Base-by-base conservation (phyloP, 2,888 invertebrate species). In the Chrysotoxum bicinctum region DNA sequence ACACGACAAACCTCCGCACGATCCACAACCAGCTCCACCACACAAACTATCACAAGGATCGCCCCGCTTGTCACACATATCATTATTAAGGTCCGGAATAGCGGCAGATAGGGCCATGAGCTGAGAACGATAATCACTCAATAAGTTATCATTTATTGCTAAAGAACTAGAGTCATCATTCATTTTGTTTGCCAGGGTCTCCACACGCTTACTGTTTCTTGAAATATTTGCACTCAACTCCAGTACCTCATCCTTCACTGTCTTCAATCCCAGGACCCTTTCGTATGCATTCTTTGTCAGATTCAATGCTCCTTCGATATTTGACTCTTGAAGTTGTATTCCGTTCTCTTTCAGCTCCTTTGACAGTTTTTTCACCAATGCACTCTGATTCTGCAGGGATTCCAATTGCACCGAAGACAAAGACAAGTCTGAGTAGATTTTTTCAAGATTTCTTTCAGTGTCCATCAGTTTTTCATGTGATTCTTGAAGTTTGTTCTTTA, bases 281-380 rank as follows among this genome's bases (percentile, higher is more conserved):
- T 94, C 93, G 90, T 94, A 95, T 4, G 95, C 95, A 89, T 97
- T 96, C 40, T 96, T 94, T 0, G 99, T 99, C 52, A 98, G 94
- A 90, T 97, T 98, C 69, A 98, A 93, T 1, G 99, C 99, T 88
- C 98, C 99, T 93, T 98, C 98, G 66, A 98, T 96, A 91, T 99
- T 98, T 4, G 97, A 97, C 93, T 98, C 98, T 92, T 98, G 98
- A 83, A 99, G 93, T 90, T 96, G 95, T 0, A 97, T 98, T 14
- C 98, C 98, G 89, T 98, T 97, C 85, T 95, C 95, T 89, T 96
- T 96, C 74, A 99, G 93, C 64, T 96, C 94, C 73, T 94, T 93
- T 0, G 98, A 97, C 87, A 95, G 94, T 50, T 94, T 92, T 89
- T 94, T 95, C 0, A 96, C 93, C 23, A 94, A 92, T 14, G 94